These are phyloP conservation scores for Chanos chanos DNA, from an alignment of 2,797 vertebrate species.

Conservation along the genomic window DNA sequence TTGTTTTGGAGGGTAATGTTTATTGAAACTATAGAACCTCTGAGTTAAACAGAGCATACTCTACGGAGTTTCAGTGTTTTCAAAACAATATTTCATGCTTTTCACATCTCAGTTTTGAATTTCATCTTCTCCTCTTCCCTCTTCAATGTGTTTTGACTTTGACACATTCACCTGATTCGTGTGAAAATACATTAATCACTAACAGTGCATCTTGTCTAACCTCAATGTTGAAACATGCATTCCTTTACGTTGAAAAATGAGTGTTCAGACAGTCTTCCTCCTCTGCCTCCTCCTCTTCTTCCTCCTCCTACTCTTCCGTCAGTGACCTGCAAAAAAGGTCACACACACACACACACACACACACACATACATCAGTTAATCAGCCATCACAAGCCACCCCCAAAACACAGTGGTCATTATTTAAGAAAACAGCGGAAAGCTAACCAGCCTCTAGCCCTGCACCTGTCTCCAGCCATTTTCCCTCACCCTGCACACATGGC, in stretches of 20 bases:
- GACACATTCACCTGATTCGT: too few species aligned
- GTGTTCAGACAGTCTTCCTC: background rate
- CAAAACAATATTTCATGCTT: too few species aligned
- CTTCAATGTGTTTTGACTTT: too few species aligned
- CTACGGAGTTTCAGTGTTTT: background rate
- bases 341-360: too few species aligned
- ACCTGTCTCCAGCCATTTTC: constrained; percentile 13
- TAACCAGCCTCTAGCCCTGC: background rate
- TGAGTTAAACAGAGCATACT: constrained; percentile 5
- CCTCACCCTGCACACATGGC: background rate
- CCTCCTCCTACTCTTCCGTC: too few species aligned
- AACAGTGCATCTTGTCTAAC: constrained; percentile 5
- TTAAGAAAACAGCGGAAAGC: background rate
- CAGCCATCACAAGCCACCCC: background rate
- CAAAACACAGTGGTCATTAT: background rate
- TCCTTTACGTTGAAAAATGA: too few species aligned
- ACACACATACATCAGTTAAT: too few species aligned
- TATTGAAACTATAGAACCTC: constrained; percentile 33
- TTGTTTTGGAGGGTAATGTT: constrained; percentile 39
- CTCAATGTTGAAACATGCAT: constrained; percentile 15
- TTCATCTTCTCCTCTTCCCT: too few species aligned
- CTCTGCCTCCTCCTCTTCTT: too few species aligned
- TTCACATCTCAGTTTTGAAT: too few species aligned
- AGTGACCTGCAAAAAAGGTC: too few species aligned
- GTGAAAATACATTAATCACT: background rate